Evolutionary conservation across 64 coral and sea anemone species (phyloP).

Genomic region (Pocillopora verrucosa): DNA sequence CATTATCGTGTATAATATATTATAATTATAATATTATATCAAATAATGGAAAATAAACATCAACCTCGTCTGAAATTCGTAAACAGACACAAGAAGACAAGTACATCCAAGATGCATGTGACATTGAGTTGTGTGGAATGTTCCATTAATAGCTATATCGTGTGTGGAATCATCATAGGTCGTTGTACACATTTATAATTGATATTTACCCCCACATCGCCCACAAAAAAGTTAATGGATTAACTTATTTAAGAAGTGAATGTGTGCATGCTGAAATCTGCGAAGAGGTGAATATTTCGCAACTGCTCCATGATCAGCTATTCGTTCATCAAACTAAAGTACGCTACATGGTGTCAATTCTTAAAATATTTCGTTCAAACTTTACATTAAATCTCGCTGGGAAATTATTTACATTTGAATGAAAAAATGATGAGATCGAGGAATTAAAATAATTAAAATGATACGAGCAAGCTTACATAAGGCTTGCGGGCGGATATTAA

Average conservation of each 20-base stretch:
- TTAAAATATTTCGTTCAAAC: background rate
- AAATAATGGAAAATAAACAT: background rate
- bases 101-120: no score
- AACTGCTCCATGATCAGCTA: background rate
- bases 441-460: background rate
- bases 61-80: background rate
- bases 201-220: no score
- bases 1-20: no score
- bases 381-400: background rate
- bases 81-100: background rate
- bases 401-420: background rate
- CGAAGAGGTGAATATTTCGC: background rate
- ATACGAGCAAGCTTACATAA: background rate
- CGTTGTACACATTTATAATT: no score
- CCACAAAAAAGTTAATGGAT: no score
- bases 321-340: no score
- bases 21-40: background rate
- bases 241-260: no score
- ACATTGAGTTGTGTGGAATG: no score
- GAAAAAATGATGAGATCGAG: background rate
- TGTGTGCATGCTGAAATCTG: no score
- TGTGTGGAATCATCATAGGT: no score
- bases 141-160: no score
- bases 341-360: no score
- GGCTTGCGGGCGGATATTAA: background rate